Evolutionary conservation across 2,888 invertebrate species (phyloP), one percentile per base, ranked within the genome.

Genomic region (Synanthedon myopaeformis): DNA sequence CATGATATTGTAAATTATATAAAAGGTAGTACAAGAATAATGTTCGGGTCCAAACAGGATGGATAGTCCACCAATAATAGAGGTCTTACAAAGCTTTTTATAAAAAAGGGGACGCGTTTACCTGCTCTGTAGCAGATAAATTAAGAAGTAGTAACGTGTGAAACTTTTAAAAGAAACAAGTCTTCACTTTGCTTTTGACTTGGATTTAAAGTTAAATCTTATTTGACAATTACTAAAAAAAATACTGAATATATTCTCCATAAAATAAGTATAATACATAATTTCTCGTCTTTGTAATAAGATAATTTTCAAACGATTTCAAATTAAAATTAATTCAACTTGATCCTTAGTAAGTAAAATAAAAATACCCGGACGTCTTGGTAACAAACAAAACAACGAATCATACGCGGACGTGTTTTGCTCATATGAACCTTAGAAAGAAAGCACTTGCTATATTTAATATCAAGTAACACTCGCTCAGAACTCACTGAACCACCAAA

Each of bases 311-410:
- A 23, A 23, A 23, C 23, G 4, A 1, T 23, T 23, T 23, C 23
- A 23, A 23, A 23, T 23, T 23, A 10, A 35, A 35, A 35, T 35
- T 35, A 35, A 35, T 35, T 35, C 35, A 35, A 35, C 3, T 35
- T 35, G 10, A 35, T 3, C 35, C 10, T 35, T 35, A 35, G 6
- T 35, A 70, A 35, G 6, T 35, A 69, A 65, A 67, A 62, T 66
- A 64, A 67, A 68, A 49, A 74, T 62, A 80, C 78, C 77, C 82
- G 80, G 81, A 81, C 82, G 79, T 81, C 80, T 79, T 76, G 71
- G 78, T 66, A 82, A 81, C 82, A 81, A 79, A 83, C 82, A 81
- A 79, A 83, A 84, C 79, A 83, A 83, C 80, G 80, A 82, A 79
- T 74, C 69, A 73, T 74, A 79, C 81, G 76, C 75, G 78, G 82